Evolutionary conservation across 2,113 vertebrate species (phyloP).

Genomic region (Gobiocypris rarus): DNA sequence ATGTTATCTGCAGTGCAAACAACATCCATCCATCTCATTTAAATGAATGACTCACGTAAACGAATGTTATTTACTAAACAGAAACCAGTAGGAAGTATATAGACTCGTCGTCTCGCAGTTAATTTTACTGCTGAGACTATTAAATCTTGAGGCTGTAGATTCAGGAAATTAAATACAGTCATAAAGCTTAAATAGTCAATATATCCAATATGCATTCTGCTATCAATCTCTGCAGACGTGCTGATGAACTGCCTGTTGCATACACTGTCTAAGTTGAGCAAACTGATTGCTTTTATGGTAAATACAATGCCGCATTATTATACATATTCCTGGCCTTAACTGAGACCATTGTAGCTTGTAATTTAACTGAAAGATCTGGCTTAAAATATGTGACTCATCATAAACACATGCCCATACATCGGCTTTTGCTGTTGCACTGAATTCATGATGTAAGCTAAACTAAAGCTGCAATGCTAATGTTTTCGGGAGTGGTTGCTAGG

Average conservation of each 20-base stretch:
- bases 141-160: slow-evolving; percentile 21
- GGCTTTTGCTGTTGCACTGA: too few species aligned
- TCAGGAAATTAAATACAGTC: slow-evolving; percentile 47
- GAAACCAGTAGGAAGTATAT: background rate
- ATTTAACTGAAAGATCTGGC: background rate
- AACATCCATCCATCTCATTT: background rate
- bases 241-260: background rate
- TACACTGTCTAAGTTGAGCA: background rate
- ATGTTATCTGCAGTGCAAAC: background rate
- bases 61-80: background rate
- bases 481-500: background rate
- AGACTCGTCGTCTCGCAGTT: background rate
- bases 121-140: slow-evolving; percentile 14
- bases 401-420: too few species aligned
- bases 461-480: background rate
- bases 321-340: too few species aligned
- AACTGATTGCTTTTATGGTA: background rate
- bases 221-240: background rate
- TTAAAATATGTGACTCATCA: background rate
- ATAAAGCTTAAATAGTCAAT: slow-evolving; percentile 34
- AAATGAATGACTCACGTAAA: background rate
- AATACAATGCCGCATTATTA: too few species aligned
- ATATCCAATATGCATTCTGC: background rate
- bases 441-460: too few species aligned
- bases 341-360: background rate